A percentile compares a stretch with the other conserved stretches of the same genome.
Evolutionary conservation across 2,888 invertebrate genomes (phyloP).

Genomic region (Drosophila parthenogenetica): DNA sequence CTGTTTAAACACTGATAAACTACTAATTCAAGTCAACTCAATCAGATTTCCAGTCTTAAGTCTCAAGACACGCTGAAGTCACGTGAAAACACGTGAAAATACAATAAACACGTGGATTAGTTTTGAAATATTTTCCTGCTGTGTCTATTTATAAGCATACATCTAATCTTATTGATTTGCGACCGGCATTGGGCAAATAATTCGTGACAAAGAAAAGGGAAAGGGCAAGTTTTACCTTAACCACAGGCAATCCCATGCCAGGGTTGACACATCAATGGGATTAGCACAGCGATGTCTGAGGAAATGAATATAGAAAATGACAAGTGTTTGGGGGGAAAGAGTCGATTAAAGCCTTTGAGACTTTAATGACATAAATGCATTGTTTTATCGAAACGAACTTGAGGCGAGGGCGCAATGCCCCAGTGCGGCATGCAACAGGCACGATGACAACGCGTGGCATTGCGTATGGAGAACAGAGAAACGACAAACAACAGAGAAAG

Average conservation of each 20-base stretch:
- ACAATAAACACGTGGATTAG: constrained; percentile 7
- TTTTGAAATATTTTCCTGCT: constrained; percentile 17
- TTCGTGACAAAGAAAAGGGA: constrained; percentile 29
- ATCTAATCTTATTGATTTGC: constrained; percentile 50
- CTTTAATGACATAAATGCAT: constrained; percentile 6
- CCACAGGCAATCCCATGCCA: neutral
- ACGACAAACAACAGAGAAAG: neutral
- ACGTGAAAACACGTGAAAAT: constrained; percentile 8
- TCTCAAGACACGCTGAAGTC: neutral
- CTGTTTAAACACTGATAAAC: too few species aligned
- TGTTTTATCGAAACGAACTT: constrained; percentile 34
- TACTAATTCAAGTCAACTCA: neutral
- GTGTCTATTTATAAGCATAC: constrained; percentile 45
- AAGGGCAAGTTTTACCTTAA: neutral
- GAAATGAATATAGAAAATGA: constrained; percentile 11
- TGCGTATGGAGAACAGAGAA: constrained; percentile 30
- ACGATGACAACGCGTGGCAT: constrained; percentile 40
- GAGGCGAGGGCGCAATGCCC: constrained; percentile 36
- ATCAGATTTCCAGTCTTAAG: neutral
- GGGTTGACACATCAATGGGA: constrained; percentile 5
- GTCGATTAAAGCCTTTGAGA: constrained; percentile 1
- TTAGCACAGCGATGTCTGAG: neutral
- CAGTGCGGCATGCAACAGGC: constrained; percentile 42
- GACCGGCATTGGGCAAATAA: constrained; percentile 43
- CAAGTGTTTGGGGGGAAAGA: neutral